A percentile compares a stretch with the other conserved stretches of the same genome.
Conservation (phyloP, 2,888 invertebrate species). For the Plagodis dolabraria region DNA sequence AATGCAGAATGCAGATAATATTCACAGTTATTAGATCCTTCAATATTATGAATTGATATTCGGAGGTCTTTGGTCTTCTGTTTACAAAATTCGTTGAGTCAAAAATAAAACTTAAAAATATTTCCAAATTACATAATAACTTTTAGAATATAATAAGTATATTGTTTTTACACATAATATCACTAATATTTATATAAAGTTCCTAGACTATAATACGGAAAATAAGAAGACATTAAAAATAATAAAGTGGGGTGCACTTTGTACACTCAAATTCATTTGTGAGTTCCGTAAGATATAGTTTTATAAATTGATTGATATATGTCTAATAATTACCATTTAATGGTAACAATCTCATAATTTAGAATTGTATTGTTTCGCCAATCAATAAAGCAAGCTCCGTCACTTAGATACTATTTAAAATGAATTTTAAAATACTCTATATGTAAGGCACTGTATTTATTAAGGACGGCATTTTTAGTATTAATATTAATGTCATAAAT, state of each 20-base stretch:
- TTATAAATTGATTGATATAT: neutral
- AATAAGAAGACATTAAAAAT: conserved; percentile 25
- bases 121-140: conserved; percentile 45
- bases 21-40: conserved; percentile 6
- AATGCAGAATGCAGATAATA: conserved; percentile 15
- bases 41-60: conserved; percentile 26
- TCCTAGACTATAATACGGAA: conserved; percentile 52
- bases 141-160: conserved; percentile 43
- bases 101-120: conserved; percentile 37
- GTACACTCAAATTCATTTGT: conserved; percentile 39
- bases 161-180: conserved; percentile 67
- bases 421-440: neutral
- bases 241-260: conserved; percentile 43
- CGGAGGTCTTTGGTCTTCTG: conserved; percentile 53
- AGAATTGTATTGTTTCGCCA: conserved; percentile 2
- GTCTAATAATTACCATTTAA: conserved; percentile 30
- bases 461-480: neutral
- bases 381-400: conserved; percentile 2
- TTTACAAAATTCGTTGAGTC: conserved; percentile 36
- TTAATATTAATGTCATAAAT: no score
- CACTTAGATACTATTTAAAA: neutral
- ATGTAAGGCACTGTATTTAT: neutral
- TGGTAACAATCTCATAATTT: conserved; percentile 26
- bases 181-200: conserved; percentile 65
- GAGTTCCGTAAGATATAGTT: conserved; percentile 58